phyloP scores from a whole-genome alignment of 2,888 invertebrate genomes.

The Eledona agricola region DNA sequence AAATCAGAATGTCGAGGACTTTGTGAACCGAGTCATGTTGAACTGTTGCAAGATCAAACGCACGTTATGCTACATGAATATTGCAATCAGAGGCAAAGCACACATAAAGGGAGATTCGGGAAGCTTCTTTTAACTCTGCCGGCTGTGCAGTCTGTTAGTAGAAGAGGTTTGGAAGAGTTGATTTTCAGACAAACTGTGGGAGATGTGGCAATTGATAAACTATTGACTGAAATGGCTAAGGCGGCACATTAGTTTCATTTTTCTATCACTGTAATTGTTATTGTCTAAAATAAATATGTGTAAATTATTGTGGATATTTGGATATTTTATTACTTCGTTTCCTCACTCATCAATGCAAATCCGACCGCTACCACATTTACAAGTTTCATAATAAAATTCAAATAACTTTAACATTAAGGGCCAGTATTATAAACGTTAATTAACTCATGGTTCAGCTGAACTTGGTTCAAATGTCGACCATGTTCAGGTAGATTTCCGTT shows the following conservation, averaged over 20 bases:
- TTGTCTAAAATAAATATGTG: conserved; percentile 19
- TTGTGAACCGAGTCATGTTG: conserved; percentile 69
- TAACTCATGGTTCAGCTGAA: no score
- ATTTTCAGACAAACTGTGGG: conserved; percentile 83
- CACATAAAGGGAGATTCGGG: conserved; percentile 71
- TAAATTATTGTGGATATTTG: no score
- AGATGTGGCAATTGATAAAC: conserved; percentile 75
- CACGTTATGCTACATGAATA: conserved; percentile 80
- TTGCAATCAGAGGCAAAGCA: conserved; percentile 62
- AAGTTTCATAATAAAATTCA: no score
- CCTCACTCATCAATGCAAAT: no score
- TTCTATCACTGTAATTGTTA: conserved; percentile 11
- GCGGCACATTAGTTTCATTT: conserved; percentile 44
- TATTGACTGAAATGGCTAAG: conserved; percentile 72
- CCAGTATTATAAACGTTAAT: no score
- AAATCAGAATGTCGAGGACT: conserved; percentile 76
- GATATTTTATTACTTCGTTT: no score
- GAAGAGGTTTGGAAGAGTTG: conserved; percentile 68
- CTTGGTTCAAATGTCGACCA: no score
- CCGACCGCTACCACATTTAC: no score
- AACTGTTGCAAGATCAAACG: conserved; percentile 82
- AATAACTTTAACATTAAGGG: no score
- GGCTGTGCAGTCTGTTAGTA: conserved; percentile 63
- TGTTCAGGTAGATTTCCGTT: no score
- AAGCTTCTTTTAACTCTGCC: conserved; percentile 79